phyloP scores from a whole-genome alignment of 2,113 vertebrate species.

The Nicator chloris region DNA sequence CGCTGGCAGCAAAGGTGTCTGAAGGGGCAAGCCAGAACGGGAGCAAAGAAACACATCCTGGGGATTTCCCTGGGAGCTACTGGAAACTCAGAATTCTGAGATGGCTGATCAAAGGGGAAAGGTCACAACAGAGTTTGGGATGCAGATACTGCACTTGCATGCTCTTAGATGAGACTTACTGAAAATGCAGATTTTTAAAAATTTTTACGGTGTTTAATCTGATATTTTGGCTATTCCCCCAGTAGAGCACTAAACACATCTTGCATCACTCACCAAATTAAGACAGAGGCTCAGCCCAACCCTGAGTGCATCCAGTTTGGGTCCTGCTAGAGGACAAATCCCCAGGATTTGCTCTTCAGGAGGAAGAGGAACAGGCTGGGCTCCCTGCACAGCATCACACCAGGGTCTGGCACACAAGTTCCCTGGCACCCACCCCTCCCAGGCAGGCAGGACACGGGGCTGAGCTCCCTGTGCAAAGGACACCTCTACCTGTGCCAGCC shows the following conservation, averaged over 20 bases:
- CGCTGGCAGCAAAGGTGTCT: not conserved
- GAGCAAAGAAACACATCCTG: not conserved
- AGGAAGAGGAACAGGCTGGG: not conserved
- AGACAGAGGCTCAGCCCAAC: not conserved
- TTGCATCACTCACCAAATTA: fast-evolving
- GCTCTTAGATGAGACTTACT: not conserved
- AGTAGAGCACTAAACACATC: not conserved
- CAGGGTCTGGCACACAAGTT: fast-evolving
- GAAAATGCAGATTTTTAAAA: not conserved
- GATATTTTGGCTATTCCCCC: not conserved
- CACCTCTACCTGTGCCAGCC: not conserved
- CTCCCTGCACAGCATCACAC: fast-evolving
- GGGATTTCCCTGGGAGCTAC: not conserved
- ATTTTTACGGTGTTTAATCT: not conserved
- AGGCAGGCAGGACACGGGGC: not conserved
- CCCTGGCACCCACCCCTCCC: not conserved
- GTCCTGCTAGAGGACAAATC: not conserved
- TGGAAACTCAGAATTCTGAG: not conserved
- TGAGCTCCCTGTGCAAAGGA: no score
- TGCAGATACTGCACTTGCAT: not conserved
- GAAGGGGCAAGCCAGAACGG: not conserved
- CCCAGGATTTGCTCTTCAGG: not conserved
- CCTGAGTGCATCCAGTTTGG: not conserved
- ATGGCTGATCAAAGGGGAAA: not conserved
- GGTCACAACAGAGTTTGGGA: not conserved